Evolutionary conservation across 2,797 vertebrate species (phyloP), one percentile per base, ranked within the genome.

Genomic region (Sebastes minor): DNA sequence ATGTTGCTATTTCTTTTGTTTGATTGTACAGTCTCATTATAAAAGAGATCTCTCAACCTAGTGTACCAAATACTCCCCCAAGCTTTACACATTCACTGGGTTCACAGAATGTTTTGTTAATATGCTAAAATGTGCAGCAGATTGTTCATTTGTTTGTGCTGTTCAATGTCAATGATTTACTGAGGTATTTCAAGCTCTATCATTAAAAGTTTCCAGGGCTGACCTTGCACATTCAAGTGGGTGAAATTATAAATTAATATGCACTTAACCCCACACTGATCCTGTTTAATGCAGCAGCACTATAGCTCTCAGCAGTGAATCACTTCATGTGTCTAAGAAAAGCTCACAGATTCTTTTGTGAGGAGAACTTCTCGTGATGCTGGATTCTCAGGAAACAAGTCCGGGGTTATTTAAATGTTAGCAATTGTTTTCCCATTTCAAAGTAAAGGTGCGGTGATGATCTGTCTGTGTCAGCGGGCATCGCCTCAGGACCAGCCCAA

Each of bases 321-420:
- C 27, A 22, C 23, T 27, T 52, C 18, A 22, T 14, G 71, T 55
- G 52, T 23, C 11, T 28, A 20, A n/a, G 23, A 11, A 59, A 74
- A 76, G 38, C 4, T 74, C 69, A 74, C 22, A 33, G 27, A 38
- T 76, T 61, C 25, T 71, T 66, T 61, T 71, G 25, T 53, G 38
- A 20, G 2, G 32, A 72, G 14, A 46, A 22, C 4, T 30, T 63
- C 80, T 81, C 16, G 14, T 86, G 80, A 86, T 33, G 64, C 59
- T 3, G 0, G 23, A 33, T 33, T 49, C 65, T 69, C 8, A 52
- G 1, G 2, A 67, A 69, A 71, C 1, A 2, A 1, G 5, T 6
- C 35, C 4, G 4, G 3, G 14, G 11, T 30, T 12, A 8, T 57
- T 49, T 13, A 20, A 67, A 66, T 23, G n/a, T 76, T 35, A 57